phyloP scores from a whole-genome alignment of 2,797 vertebrate genomes.

The Hipposideros larvatus region DNA sequence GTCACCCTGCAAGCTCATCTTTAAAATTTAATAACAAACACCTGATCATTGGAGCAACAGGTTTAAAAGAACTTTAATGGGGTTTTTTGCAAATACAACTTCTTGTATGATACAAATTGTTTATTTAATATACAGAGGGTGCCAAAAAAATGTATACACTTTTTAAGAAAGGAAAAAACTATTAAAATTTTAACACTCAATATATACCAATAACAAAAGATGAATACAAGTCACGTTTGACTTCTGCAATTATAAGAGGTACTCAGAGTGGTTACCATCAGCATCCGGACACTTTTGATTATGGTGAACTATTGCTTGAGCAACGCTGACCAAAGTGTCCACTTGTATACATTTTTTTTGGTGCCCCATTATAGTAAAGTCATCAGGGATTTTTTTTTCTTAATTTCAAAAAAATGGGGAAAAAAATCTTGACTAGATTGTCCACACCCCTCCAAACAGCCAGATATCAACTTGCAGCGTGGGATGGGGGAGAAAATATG shows the following conservation, averaged over 20 bases:
- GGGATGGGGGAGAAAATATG: not conserved
- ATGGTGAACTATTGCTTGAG: too few species aligned
- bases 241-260: too few species aligned
- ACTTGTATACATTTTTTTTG: too few species aligned
- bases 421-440: not conserved
- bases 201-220: too few species aligned
- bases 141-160: too few species aligned
- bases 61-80: not conserved
- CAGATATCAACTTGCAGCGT: not conserved
- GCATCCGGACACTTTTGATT: too few species aligned
- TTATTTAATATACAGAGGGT: not conserved
- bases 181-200: too few species aligned
- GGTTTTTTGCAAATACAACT: not conserved
- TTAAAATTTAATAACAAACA: constrained; percentile 14
- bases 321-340: too few species aligned
- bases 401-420: not conserved
- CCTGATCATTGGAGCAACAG: not conserved
- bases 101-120: not conserved
- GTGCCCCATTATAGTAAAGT: not conserved
- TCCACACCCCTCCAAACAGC: not conserved
- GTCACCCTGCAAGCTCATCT: not conserved
- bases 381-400: not conserved
- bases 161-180: too few species aligned
- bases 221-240: too few species aligned
- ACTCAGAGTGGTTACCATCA: too few species aligned